A percentile compares a stretch with the other conserved stretches of the same genome.
Conservation (phyloP, 1,140 invertebrate genomes). For the Lethocerus indicus region DNA sequence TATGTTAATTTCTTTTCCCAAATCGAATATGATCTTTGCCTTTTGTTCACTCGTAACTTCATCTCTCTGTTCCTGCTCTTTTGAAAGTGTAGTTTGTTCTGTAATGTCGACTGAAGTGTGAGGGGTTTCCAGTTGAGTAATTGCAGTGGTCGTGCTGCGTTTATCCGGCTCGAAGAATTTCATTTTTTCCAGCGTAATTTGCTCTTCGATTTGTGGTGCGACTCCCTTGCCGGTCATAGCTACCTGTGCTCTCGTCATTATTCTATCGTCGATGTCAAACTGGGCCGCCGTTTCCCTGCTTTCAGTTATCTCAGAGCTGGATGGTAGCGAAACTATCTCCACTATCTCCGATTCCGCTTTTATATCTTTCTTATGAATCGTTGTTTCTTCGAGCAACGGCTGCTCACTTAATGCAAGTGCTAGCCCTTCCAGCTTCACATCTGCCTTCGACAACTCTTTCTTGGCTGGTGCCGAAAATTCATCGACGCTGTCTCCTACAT, state of each 20-base stretch:
- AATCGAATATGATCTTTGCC: neutral
- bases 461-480: neutral
- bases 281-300: slow-evolving; percentile 7
- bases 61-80: neutral
- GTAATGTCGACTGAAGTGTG: slow-evolving; percentile 5
- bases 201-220: too few relatives aligned
- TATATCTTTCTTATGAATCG: slow-evolving; percentile 1
- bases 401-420: slow-evolving; percentile 8
- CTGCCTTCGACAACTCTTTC: slow-evolving; percentile 1
- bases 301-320: too few relatives aligned
- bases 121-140: neutral
- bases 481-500: neutral
- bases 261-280: neutral
- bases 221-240: neutral
- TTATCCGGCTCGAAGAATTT: too few relatives aligned
- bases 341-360: slow-evolving; percentile 3
- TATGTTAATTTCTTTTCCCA: slow-evolving; percentile 4
- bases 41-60: slow-evolving; percentile 1
- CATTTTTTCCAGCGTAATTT: too few relatives aligned
- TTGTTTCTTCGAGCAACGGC: neutral
- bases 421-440: slow-evolving; percentile 8
- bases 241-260: slow-evolving; percentile 7
- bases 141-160: neutral
- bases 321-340: neutral
- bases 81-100: neutral